Percentiles rank a stretch among this genome's conserved stretches.
These are phyloP conservation scores for Aplysia californica DNA, from an alignment of 1,140 invertebrate genomes.

Conservation along the genomic window DNA sequence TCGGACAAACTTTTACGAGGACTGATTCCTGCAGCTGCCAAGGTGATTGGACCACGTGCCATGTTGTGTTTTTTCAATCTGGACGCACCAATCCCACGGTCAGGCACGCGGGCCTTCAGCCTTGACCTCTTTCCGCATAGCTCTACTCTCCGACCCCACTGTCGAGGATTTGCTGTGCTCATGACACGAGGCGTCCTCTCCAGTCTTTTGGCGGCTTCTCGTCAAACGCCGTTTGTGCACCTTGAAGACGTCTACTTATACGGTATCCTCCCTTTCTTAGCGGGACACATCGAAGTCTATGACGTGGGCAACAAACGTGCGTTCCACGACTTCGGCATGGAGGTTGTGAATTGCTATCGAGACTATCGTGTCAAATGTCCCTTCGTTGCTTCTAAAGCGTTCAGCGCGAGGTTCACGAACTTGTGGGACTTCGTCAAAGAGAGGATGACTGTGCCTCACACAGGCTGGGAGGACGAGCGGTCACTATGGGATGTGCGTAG, in stretches of 20 bases:
- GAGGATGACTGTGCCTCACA: background rate
- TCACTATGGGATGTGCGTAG: constrained; percentile 17
- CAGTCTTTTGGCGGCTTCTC: constrained; percentile 55
- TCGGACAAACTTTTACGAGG: constrained; percentile 68
- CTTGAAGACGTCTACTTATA: constrained; percentile 72
- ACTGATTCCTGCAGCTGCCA: constrained; percentile 14
- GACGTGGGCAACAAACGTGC: constrained; percentile 20
- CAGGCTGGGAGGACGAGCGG: background rate
- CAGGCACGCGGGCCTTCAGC: constrained; percentile 28
- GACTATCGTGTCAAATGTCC: background rate
- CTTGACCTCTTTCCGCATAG: constrained; percentile 31
- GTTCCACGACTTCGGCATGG: constrained; percentile 21
- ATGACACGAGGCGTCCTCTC: constrained; percentile 32
- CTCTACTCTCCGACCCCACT: constrained; percentile 39
- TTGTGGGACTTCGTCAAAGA: background rate
- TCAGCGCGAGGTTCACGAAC: background rate
- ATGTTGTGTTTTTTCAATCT: constrained; percentile 32
- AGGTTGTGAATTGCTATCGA: constrained; percentile 17
- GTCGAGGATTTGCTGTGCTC: constrained; percentile 41
- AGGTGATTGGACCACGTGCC: background rate
- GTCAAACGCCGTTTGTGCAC: constrained; percentile 67
- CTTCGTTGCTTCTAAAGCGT: constrained; percentile 1
- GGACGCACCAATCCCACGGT: constrained; percentile 2
- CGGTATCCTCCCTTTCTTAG: constrained; percentile 59
- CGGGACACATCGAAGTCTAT: constrained; percentile 12